Base-by-base conservation (phyloP, 2,888 invertebrate genomes). In the Agonopterix arenella region DNA sequence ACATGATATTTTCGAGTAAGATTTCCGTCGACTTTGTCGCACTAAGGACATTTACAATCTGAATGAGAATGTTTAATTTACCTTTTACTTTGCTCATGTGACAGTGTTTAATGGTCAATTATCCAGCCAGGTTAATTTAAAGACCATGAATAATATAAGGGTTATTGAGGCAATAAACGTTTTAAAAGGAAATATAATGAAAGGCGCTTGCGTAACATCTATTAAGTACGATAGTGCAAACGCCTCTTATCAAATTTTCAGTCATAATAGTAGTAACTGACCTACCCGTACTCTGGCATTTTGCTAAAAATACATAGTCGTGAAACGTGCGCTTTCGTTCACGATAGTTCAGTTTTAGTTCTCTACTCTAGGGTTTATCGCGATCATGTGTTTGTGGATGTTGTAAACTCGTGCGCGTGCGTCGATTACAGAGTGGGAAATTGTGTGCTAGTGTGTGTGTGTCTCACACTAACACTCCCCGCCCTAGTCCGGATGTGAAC, bases 401-500 rank as follows among this genome's bases (percentile, higher is more conserved):
- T 59, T 54, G 58, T 55, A 55, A 45, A 51, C 53, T 42, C 36
- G 49, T 47, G 61, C 62, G 66, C 66, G 67, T 62, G 72, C 61
- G 60, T 48, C 43, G 60, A 57, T 57, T 64, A 61, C 57, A 58
- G 61, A 70, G 71, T 61, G 66, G 68, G 66, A 70, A 62, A 60
- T 72, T 67, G 76, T 71, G 73, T 49, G 56, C 55, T 51, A 60
- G 80, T 77, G 76, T 80, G 77, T 59, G 75, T 66, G 60, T 45
- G 50, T 56, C 66, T 54, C 76, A 78, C 78, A 77, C 70, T 58
- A 55, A 53, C 61, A 57, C 61, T 58, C 53, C 28, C 58, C 75
- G 80, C 83, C 82, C 82, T 80, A 78, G 81, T 88, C 84, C 84
- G 88, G 88, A 89, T 86, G 82, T 77, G 73, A 80, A 70, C 80